These are phyloP conservation scores for Heteropelma amictum DNA, from an alignment of 2,888 invertebrate genomes.

Conservation along the genomic window DNA sequence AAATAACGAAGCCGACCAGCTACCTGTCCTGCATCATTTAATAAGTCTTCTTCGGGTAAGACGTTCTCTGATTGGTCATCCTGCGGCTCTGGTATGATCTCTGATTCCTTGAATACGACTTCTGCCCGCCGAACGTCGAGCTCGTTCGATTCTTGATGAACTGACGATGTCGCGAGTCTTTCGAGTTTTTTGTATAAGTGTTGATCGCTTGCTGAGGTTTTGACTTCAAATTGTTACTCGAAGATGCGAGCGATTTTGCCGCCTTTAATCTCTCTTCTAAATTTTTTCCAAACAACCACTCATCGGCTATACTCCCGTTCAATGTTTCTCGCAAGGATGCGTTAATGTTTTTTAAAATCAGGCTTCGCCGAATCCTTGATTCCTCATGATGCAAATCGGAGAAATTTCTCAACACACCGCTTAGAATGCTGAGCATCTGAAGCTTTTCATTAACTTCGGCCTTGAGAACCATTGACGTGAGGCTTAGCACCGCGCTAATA, in stretches of 20 bases:
- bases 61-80: neutral
- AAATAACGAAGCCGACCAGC: slow-evolving; percentile 5
- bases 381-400: slow-evolving; percentile 41
- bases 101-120: neutral
- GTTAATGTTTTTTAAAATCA: slow-evolving; percentile 35
- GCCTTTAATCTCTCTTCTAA: slow-evolving; percentile 27
- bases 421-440: neutral
- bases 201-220: neutral
- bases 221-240: slow-evolving; percentile 20
- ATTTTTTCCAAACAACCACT: slow-evolving; percentile 39
- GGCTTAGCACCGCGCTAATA: slow-evolving; percentile 1
- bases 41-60: neutral
- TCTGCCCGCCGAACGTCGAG: neutral
- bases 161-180: neutral
- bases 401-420: slow-evolving; percentile 20
- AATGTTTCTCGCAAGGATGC: slow-evolving; percentile 20
- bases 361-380: slow-evolving; percentile 17
- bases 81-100: neutral
- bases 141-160: neutral
- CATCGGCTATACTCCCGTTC: slow-evolving; percentile 7
- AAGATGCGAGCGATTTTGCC: slow-evolving; percentile 9
- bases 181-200: slow-evolving; percentile 3
- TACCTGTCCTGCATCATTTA: neutral
- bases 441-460: neutral
- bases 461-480: neutral